Percentiles rank a stretch among this genome's conserved stretches.
phyloP scores from a whole-genome alignment of 2,797 vertebrate species.

The Cuniculus paca region DNA sequence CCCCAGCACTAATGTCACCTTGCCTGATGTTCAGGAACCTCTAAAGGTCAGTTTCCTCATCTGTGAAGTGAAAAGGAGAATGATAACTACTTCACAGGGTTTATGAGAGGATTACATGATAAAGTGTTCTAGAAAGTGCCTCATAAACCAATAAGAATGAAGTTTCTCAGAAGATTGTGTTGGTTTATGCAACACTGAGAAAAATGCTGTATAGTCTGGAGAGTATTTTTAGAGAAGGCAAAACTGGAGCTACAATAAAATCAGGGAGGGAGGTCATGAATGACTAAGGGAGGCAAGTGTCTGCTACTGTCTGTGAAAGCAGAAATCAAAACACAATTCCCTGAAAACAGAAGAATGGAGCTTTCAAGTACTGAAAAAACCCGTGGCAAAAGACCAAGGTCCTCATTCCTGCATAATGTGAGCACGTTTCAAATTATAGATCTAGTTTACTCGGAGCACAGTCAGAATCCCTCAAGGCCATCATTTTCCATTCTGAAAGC shows the following conservation, averaged over 20 bases:
- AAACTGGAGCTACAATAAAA: slow-evolving; percentile 79
- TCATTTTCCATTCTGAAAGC: slow-evolving; percentile 73
- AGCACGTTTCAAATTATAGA: slow-evolving; percentile 69
- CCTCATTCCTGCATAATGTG: slow-evolving; percentile 81
- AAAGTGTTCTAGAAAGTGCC: slow-evolving; percentile 61
- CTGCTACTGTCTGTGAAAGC: slow-evolving; percentile 80
- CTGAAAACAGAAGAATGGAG: slow-evolving; percentile 66
- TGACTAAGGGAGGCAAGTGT: slow-evolving; percentile 71
- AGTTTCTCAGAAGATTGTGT: slow-evolving; percentile 51
- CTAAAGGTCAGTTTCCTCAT: slow-evolving; percentile 48
- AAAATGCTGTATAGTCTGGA: slow-evolving; percentile 48
- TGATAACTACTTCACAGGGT: background rate
- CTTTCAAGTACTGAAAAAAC: slow-evolving; percentile 66
- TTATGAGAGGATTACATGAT: slow-evolving; percentile 69
- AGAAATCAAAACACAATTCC: slow-evolving; percentile 76
- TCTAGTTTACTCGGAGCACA: slow-evolving; percentile 50
- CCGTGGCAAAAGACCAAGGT: background rate
- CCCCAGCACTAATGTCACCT: background rate
- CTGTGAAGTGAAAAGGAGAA: slow-evolving; percentile 9
- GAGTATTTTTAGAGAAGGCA: slow-evolving; percentile 66
- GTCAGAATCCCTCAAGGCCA: slow-evolving; percentile 66
- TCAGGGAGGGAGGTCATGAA: slow-evolving; percentile 59
- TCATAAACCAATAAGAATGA: slow-evolving; percentile 48
- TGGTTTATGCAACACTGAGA: slow-evolving; percentile 58
- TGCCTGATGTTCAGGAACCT: background rate